Evolutionary conservation across 2,113 vertebrate species (phyloP).

Genomic region (Diphyllodes magnificus): DNA sequence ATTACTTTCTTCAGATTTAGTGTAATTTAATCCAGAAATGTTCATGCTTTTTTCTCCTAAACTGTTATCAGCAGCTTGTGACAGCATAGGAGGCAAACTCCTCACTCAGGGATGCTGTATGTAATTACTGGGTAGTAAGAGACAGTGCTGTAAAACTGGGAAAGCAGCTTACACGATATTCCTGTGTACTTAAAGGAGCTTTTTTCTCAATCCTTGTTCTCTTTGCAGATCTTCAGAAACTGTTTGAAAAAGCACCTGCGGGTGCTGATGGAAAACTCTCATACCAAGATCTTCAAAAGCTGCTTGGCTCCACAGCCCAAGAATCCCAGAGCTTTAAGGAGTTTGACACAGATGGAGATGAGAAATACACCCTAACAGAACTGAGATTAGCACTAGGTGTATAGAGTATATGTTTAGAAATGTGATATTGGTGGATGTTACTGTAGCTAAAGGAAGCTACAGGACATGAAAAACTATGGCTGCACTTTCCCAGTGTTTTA

Average conservation of each 20-base stretch:
- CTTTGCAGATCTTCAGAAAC: conserved; percentile 71
- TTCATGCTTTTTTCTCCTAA: background rate
- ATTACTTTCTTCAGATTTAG: background rate
- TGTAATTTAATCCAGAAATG: background rate
- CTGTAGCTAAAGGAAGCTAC: conserved; percentile 30
- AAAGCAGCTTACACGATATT: background rate
- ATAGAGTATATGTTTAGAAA: conserved; percentile 49
- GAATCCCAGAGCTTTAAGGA: conserved; percentile 50
- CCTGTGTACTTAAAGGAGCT: background rate
- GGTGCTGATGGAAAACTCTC: conserved; percentile 64
- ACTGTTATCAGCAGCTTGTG: background rate
- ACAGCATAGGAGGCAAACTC: background rate
- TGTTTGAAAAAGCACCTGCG: conserved; percentile 58
- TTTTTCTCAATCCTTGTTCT: background rate
- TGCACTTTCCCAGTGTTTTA: conserved; percentile 50
- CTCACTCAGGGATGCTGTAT: background rate
- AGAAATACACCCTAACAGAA: conserved; percentile 70
- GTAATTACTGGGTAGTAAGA: background rate
- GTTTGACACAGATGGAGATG: conserved; percentile 71
- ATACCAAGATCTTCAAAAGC: conserved; percentile 56
- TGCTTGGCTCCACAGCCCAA: conserved; percentile 47
- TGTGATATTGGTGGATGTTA: background rate
- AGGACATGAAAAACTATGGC: background rate
- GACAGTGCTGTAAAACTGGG: background rate
- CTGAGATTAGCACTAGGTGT: conserved; percentile 70